Base-by-base conservation (phyloP, 1,140 invertebrate species). In the Heliconius nattereri region DNA sequence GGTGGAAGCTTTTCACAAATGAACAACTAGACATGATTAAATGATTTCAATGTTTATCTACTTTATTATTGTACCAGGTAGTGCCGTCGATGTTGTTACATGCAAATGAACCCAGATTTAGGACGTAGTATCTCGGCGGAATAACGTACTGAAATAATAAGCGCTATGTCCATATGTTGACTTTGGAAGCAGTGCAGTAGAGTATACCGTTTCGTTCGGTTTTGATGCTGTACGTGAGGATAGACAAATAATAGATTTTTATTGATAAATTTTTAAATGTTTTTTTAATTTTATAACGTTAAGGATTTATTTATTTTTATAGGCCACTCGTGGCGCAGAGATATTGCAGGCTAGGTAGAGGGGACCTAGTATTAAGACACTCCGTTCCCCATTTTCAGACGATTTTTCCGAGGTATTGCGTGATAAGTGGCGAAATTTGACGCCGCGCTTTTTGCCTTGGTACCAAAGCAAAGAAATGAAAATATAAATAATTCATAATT, bases 41-140 rank as follows among this genome's bases (percentile, higher is more conserved):
- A 76, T 66, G 45, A 76, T 76, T 76, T 57, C 35, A 52, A 76
- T 76, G 74, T 76, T 40, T 66, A 76, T 76, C 32, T 76, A 37
- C 29, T 78, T 72, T 78, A 78, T 78, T 79, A 75, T 79, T 73
- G 26, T 71, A 79, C 7, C 78, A 75, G 75, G 78, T 75, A 29
- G 78, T 32, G 78, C 60, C 71, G 71, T 70, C 37, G 52, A 80
- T 80, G 79, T 80, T 80, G 73, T 79, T 79, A 37, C 76, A 80
- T 75, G 78, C 71, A 80, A 80, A 80, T 80, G 74, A 80, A 75
- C 78, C 45, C 60, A 71, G 78, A 75, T 79, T 79, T 75, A 79
- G 73, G 23, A 54, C 45, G 52, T 71, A 71, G 49, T 71, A 74
- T 76, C 78, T 76, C 74, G 75, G 26, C 26, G 37, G 78, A 73